Base-by-base conservation (phyloP, 2,797 vertebrate species). In the Tapera naevia region DNA sequence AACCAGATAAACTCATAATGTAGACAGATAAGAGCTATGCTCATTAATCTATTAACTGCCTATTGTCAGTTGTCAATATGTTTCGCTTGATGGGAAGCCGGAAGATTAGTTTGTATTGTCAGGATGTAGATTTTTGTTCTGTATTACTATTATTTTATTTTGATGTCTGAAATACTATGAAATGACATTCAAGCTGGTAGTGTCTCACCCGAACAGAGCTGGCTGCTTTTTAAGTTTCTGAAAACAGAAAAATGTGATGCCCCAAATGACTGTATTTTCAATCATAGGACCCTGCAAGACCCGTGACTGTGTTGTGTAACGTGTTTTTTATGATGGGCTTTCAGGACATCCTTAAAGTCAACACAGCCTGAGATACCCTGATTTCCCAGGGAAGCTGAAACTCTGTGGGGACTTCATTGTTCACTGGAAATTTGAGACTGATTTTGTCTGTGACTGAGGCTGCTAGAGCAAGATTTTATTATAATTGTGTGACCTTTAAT, bases 31-130 rank as follows among this genome's bases (percentile, higher is more conserved):
- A 97, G 97, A 74, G 84, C 91, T 94, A 82, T 95, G 88, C 93
- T 96, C 95, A 97, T 97, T 97, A 97, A 97, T 96, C 96, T 97
- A 97, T 97, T 97, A 97, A 97, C 97, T 97, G 92, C 95, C 94
- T 94, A 96, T 97, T 97, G 97, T 97, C 92, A 94, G 84, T 94
- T 97, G 95, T 96, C 97, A 96, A 94, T 95, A 95, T 87, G 95
- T 67, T 96, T 95, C 43, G 10, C 95, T 96, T 96, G 96, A 97
- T 96, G 96, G 88, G 88, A 95, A 93, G 81, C 72, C 1, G 3
- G 89, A 94, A 97, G 95, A 96, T 97, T 94, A 96, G 43, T 88
- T 97, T 91, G 89, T 94, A 97, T 96, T 97, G 93, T 97, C 45
- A 94, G 30, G 84, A 62, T 93, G 86, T 93, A 62, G 53, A 89